Evolutionary conservation across 2,888 invertebrate genomes (phyloP).

Genomic region (Spodoptera exigua): DNA sequence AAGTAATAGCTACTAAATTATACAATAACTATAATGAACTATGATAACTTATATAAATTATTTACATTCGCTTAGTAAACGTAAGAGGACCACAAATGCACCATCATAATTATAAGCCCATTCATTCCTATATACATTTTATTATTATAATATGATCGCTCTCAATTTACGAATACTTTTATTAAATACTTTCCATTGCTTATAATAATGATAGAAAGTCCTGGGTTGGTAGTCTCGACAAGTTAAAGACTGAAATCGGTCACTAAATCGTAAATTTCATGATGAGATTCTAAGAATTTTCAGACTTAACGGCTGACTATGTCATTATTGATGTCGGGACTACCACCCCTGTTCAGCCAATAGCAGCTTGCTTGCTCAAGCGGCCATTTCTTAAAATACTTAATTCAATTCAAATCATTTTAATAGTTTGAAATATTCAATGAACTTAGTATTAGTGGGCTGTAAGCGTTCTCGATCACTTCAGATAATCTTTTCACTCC

Average conservation of each 20-base stretch:
- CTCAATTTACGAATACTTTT: slow-evolving; percentile 57
- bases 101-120: slow-evolving; percentile 77
- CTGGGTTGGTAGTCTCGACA: slow-evolving; percentile 1
- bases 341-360: not conserved
- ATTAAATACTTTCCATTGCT: slow-evolving; percentile 54
- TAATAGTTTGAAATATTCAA: slow-evolving; percentile 32
- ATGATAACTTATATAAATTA: slow-evolving; percentile 84
- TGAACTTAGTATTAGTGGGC: slow-evolving; percentile 27
- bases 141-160: slow-evolving; percentile 69
- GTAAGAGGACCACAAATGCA: slow-evolving; percentile 80
- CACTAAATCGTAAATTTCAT: too few species aligned
- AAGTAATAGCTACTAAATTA: slow-evolving; percentile 77
- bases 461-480: slow-evolving; percentile 43
- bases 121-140: slow-evolving; percentile 74
- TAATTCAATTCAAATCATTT: slow-evolving; percentile 35
- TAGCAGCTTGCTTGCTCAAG: slow-evolving; percentile 38
- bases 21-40: slow-evolving; percentile 73
- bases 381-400: slow-evolving; percentile 25
- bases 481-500: slow-evolving; percentile 33
- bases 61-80: slow-evolving; percentile 81
- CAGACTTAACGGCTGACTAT: too few species aligned
- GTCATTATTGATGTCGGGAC: too few species aligned
- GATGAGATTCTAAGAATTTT: too few species aligned
- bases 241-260: too few species aligned
- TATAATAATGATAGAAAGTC: slow-evolving; percentile 49